A percentile compares a stretch with the other conserved stretches of the same genome.
phyloP scores from a whole-genome alignment of 1,140 invertebrate species.

The Drosophila dunni region DNA sequence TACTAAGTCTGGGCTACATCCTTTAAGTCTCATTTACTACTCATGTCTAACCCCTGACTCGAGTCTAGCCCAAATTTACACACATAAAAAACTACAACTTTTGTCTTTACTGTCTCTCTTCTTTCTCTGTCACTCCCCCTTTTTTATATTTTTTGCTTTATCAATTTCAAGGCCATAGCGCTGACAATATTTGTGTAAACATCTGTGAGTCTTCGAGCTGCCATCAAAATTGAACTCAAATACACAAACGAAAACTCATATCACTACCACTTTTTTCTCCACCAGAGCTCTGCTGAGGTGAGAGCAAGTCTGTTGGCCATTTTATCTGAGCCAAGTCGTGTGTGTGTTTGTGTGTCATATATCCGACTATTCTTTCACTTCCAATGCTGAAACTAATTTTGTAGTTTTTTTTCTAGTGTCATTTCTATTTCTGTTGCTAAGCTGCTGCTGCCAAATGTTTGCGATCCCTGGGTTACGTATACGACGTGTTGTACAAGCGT shows the following conservation, averaged over 20 bases:
- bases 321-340: constrained; percentile 35
- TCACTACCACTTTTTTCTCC: constrained; percentile 28
- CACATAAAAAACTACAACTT: constrained; percentile 8
- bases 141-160: constrained; percentile 15
- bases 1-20: constrained; percentile 14
- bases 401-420: constrained; percentile 51
- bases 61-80: neutral
- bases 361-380: constrained; percentile 1
- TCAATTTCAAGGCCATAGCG: constrained; percentile 52
- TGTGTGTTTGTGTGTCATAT: constrained; percentile 34
- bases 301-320: constrained; percentile 31
- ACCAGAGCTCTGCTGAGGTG: constrained; percentile 10
- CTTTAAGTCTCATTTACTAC: constrained; percentile 5
- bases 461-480: constrained; percentile 55
- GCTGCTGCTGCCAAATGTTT: constrained; percentile 46
- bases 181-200: constrained; percentile 49
- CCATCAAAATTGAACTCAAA: constrained; percentile 49
- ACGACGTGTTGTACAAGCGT: constrained; percentile 65
- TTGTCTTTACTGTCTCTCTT: neutral
- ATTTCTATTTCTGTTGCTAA: constrained; percentile 26
- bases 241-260: constrained; percentile 3
- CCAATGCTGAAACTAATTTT: constrained; percentile 62
- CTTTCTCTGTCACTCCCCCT: neutral
- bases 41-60: neutral
- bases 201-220: constrained; percentile 20